A percentile compares a stretch with the other conserved stretches of the same genome.
These are phyloP conservation scores for Dyspetes luteomarginatus DNA, from an alignment of 2,888 invertebrate genomes.

Conservation along the genomic window DNA sequence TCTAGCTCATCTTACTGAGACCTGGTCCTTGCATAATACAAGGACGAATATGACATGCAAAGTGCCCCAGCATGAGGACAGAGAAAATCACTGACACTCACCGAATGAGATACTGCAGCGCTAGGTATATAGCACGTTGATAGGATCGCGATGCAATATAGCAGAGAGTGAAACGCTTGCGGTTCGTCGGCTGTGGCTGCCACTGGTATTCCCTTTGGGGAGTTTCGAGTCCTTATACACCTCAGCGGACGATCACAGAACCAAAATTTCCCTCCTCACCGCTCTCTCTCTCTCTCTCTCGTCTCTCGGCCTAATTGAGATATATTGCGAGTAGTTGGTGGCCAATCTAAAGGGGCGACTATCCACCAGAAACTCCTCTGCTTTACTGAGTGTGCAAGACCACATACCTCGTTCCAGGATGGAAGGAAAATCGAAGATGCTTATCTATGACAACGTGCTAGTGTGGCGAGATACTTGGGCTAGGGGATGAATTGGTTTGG, in stretches of 20 bases:
- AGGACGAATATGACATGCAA: slow-evolving; percentile 15
- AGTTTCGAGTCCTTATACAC: slow-evolving; percentile 35
- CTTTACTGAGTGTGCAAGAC: background rate
- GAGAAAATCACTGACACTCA: background rate
- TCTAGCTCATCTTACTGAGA: background rate
- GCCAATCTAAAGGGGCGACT: background rate
- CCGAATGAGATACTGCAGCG: background rate
- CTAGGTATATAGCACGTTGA: slow-evolving; percentile 15
- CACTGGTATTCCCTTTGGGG: slow-evolving; percentile 52
- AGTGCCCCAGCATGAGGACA: slow-evolving; percentile 18
- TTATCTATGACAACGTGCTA: background rate
- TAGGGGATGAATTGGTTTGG: background rate
- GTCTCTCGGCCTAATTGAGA: slow-evolving; percentile 34
- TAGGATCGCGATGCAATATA: slow-evolving; percentile 42
- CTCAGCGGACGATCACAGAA: slow-evolving; percentile 4
- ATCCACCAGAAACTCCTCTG: no score
- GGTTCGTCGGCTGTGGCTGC: slow-evolving; percentile 41
- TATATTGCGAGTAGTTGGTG: slow-evolving; percentile 43
- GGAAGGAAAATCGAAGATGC: background rate
- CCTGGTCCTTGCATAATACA: slow-evolving; percentile 6
- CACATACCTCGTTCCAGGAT: background rate
- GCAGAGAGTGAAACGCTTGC: slow-evolving; percentile 42
- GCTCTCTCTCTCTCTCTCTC: background rate
- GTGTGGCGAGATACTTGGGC: background rate
- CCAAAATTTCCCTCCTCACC: background rate